Percentiles rank a stretch among this genome's conserved stretches.
Conservation (phyloP, 2,797 vertebrate genomes). For the Martes flavigula region DNA sequence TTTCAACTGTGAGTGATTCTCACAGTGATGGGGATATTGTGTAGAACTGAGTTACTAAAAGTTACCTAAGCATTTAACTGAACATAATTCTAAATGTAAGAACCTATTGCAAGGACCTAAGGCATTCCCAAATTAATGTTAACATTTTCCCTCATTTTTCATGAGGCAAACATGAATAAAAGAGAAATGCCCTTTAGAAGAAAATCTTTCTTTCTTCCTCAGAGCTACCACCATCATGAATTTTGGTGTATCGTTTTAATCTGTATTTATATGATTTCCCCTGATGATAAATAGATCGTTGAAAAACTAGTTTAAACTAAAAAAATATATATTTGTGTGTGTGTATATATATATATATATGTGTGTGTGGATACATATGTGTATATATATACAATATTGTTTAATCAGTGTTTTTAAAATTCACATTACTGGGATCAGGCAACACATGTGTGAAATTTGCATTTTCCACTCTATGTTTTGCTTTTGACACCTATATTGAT, state of each 20-base stretch:
- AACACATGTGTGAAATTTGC: neutral
- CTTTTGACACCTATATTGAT: neutral
- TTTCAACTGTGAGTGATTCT: neutral
- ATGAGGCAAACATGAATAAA: neutral
- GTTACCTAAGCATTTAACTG: neutral
- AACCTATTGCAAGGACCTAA: neutral
- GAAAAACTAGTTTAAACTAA: neutral
- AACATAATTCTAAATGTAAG: neutral
- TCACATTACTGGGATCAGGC: neutral
- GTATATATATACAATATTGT: neutral
- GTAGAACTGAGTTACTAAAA: neutral
- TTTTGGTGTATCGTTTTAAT: neutral
- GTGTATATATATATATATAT: too few species aligned
- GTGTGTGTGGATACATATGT: fast-evolving
- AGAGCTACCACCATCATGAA: neutral
- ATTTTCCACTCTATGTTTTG: neutral
- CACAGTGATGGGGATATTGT: neutral
- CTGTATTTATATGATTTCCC: neutral
- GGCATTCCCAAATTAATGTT: neutral
- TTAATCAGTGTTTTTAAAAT: neutral
- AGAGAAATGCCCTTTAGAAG: neutral
- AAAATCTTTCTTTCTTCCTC: too few species aligned
- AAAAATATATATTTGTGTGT: neutral
- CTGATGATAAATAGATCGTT: neutral
- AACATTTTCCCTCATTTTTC: neutral